Evolutionary conservation across 2,797 vertebrate genomes (phyloP).

Genomic region (Liasis olivaceus): DNA sequence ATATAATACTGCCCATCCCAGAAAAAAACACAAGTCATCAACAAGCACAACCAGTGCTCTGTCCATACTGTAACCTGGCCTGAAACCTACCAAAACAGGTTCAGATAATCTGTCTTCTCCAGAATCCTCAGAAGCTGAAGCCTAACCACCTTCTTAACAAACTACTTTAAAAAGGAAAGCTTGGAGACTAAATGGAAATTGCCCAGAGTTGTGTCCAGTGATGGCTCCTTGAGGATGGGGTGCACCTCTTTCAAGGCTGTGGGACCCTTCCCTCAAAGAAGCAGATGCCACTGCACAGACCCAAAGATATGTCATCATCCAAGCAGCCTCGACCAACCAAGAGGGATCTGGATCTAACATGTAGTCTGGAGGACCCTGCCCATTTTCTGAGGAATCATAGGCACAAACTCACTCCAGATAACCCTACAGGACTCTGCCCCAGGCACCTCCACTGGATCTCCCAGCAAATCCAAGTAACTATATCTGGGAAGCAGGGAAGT

Average conservation of each 20-base stretch:
- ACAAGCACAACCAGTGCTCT: not conserved
- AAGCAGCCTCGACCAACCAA: not conserved
- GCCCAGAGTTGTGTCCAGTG: not conserved
- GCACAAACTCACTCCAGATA: not conserved
- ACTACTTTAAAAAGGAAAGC: not conserved
- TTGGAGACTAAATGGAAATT: not conserved
- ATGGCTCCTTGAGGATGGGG: not conserved
- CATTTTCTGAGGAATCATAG: not conserved
- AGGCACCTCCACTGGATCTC: not conserved
- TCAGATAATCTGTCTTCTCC: not conserved
- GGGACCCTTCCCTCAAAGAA: not conserved
- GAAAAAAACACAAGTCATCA: too few relatives aligned
- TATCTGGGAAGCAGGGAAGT: too few relatives aligned
- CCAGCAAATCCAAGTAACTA: not conserved
- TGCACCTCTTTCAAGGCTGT: not conserved
- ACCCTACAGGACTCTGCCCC: not conserved
- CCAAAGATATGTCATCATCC: not conserved
- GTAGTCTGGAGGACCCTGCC: not conserved
- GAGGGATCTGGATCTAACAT: not conserved
- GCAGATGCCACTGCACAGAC: not conserved
- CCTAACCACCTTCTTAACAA: not conserved
- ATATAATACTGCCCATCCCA: too few relatives aligned
- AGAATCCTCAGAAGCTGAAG: not conserved
- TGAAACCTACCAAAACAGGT: not conserved
- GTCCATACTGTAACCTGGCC: not conserved